Percentiles rank a stretch among this genome's conserved stretches.
Conservation (phyloP, 2,888 invertebrate genomes). For the Stenolophus ochropezus region DNA sequence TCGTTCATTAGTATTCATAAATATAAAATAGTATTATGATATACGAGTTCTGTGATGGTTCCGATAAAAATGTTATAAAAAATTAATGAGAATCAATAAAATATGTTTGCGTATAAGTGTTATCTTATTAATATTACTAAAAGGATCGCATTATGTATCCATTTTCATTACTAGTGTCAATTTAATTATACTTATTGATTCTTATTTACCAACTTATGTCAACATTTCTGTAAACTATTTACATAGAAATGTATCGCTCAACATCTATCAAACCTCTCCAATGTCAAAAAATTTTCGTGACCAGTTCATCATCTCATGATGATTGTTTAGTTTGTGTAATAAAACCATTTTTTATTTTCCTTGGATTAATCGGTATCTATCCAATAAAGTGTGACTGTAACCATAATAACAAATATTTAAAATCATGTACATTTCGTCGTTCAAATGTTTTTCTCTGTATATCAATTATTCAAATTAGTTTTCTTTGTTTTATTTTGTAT, state of each 20-base stretch:
- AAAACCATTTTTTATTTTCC: slow-evolving; percentile 44
- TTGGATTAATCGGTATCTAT: slow-evolving; percentile 41
- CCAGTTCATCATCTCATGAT: not conserved
- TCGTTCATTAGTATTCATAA: not conserved
- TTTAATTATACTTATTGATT: not conserved
- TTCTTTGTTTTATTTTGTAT: not conserved
- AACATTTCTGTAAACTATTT: not conserved
- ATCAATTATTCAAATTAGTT: not conserved
- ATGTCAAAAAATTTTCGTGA: slow-evolving; percentile 32
- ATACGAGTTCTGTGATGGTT: not conserved
- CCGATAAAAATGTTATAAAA: not conserved
- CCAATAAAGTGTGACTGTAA: slow-evolving; percentile 55
- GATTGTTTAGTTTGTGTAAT: slow-evolving; percentile 59
- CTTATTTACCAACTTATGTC: not conserved
- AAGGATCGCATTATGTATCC: not conserved
- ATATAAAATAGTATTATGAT: not conserved
- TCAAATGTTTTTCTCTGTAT: not conserved
- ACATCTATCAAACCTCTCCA: not conserved
- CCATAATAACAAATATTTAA: slow-evolving; percentile 49
- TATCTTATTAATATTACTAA: not conserved
- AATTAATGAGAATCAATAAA: not conserved
- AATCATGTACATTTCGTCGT: slow-evolving; percentile 4
- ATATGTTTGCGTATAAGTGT: not conserved
- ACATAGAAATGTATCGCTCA: not conserved
- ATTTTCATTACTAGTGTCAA: not conserved